Conservation (phyloP, 2,113 vertebrate species). For the Osmerus eperlanus region DNA sequence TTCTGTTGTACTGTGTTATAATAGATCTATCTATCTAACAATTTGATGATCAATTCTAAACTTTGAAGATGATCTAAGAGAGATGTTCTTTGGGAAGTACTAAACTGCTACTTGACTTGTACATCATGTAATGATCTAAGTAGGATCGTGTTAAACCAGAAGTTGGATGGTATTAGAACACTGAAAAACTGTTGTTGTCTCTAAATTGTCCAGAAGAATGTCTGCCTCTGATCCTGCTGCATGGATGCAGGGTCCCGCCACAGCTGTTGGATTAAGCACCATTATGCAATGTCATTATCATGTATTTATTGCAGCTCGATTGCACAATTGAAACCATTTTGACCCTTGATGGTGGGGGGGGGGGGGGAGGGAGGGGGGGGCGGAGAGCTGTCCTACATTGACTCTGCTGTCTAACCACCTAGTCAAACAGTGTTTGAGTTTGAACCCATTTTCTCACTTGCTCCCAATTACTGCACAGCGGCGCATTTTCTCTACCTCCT, state of each 20-base stretch:
- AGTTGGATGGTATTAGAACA: not conserved
- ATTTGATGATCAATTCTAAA: no score
- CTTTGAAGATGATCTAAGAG: not conserved
- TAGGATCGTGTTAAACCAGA: not conserved
- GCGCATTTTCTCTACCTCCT: not conserved
- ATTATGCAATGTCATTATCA: conserved; percentile 64
- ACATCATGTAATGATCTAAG: not conserved
- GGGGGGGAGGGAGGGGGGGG: not conserved
- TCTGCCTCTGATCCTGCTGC: conserved; percentile 44
- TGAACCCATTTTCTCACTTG: no score
- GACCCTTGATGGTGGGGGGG: conserved; percentile 26
- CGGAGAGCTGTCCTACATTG: no score
- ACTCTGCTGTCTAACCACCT: no score
- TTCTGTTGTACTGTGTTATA: conserved; percentile 13
- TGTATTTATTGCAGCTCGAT: conserved; percentile 58
- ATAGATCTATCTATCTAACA: not conserved
- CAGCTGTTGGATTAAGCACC: conserved; percentile 50
- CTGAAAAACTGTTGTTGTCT: not conserved
- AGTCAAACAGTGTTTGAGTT: no score
- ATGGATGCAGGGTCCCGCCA: conserved; percentile 8
- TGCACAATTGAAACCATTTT: conserved; percentile 50
- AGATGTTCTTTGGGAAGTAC: not conserved
- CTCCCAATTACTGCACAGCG: not conserved
- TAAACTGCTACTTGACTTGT: no score
- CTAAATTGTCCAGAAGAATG: conserved; percentile 24